Base-by-base conservation (phyloP, 2,113 vertebrate genomes). In the Erinaceus europaeus region DNA sequence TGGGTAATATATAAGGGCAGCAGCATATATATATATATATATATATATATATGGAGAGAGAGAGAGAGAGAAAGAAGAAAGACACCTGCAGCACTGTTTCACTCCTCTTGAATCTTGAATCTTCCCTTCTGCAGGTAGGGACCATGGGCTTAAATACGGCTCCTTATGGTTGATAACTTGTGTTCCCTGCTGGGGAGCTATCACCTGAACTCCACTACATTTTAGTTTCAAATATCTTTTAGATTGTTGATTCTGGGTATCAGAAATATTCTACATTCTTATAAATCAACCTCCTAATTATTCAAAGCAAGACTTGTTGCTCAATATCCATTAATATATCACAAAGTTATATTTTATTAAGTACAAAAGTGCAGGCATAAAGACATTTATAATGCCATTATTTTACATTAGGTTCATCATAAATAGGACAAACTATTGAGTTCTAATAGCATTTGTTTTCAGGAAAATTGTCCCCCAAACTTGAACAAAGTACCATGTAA, bases 221-320 rank as follows among this genome's bases (percentile, higher is more conserved):
- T 64, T 72, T 68, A 50, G n/a, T 87, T 74, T 25, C 72, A 61
- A 93, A 73, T 83, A 38, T 62, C 32, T 62, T 61, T 62, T 61
- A 48, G 12, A 48, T 15, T 40, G 32, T 21, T 78, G 17, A 77
- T 5, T 68, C 62, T 81, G 25, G 1, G 4, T 48, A 17, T 84
- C 25, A 18, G 3, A 80, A 86, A 87, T 84, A 86, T 42, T 89
- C 20, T 87, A n/a, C 77, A 76, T 5, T 62, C 38, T 76, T 89
- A 55, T 79, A 69, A 80, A 65, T 0, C 7, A 69, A 9, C 1
- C 3, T 64, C 8, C 20, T 29, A 79, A 68, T 0, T 40, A 61
- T n/a, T 65, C 18, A 86, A 46, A 38, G 7, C 11, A 65, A 50
- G 13, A 38, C 52, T 75, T 72, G 17, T 38, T 72, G 8, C 65